Evolutionary conservation across 2,888 invertebrate genomes (phyloP), one percentile per base, ranked within the genome.

Genomic region (Lochmaea capreae): DNA sequence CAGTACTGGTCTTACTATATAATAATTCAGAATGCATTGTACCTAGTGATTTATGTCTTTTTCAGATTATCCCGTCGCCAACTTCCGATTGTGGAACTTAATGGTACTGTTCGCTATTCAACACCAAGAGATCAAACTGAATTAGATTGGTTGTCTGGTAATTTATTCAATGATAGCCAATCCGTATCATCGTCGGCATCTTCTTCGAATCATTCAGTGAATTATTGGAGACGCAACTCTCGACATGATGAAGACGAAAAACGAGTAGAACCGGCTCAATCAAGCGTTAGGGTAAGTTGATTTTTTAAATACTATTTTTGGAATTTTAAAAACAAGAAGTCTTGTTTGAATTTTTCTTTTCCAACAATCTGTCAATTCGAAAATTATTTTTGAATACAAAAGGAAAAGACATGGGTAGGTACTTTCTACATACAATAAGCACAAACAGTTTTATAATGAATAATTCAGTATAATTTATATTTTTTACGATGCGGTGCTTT

Each of bases 91-190:
- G 92, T 92, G 42, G 92, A 91, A 72, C 86, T 89, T 14, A 93
- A 95, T 82, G 94, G 95, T 10, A 89, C 92, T 39, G 91, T 96
- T 6, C 90, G 94, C 77, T 95, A 95, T 85, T 92, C 93, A 10
- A 83, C 84, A 49, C 85, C 87, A 71, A 78, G 81, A 22, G 87
- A 88, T 85, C 92, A 93, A 61, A 90, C 93, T 10, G 95, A 95
- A 85, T 89, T 94, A 49, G 93, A 94, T 71, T 95, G 95, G 94
- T 91, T 95, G 69, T 88, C 92, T 72, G 89, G 91, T 49, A 93
- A 92, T 46, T 57, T 89, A 89, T 78, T 91, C 90, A 9, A 61
- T 33, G 63, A 52, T 39, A 68, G 16, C 9, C 76, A 77, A 8
- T 77, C 81, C 5, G 77, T 79, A 10, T 75, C 80, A 16, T 80